A percentile compares a stretch with the other conserved stretches of the same genome.
Evolutionary conservation across 2,888 invertebrate genomes (phyloP).

Genomic region (Andrena chrysosceles): DNA sequence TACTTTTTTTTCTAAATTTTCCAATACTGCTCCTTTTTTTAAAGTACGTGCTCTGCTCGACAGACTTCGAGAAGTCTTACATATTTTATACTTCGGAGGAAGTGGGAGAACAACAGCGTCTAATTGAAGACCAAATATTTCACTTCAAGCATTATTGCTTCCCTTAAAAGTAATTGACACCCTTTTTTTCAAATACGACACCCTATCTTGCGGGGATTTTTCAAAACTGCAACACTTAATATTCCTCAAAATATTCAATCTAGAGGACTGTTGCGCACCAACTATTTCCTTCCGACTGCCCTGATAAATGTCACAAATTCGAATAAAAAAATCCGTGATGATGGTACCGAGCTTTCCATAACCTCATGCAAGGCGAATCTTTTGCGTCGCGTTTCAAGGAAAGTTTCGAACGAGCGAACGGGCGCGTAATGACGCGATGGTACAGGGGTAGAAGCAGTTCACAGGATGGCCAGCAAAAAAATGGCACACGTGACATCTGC

Average conservation of each 20-base stretch:
- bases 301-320: neutral
- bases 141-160: too few relatives aligned
- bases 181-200: too few relatives aligned
- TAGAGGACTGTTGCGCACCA: too few relatives aligned
- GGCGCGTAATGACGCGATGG: conserved; percentile 39
- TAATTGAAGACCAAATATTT: too few relatives aligned
- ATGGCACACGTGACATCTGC: conserved; percentile 81
- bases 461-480: conserved; percentile 65
- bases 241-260: too few relatives aligned
- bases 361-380: neutral
- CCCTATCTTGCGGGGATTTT: too few relatives aligned
- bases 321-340: neutral
- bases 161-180: too few relatives aligned
- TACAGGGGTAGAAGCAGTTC: conserved; percentile 19
- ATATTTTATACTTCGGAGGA: neutral
- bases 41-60: neutral
- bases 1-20: neutral
- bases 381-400: conserved; percentile 8
- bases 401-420: conserved; percentile 46
- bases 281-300: neutral
- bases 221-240: too few relatives aligned
- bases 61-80: neutral
- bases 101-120: too few relatives aligned
- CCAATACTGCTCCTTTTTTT: neutral
- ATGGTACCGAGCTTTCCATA: neutral